Base-by-base conservation (phyloP, 2,797 vertebrate genomes). In the Microhierax caerulescens region DNA sequence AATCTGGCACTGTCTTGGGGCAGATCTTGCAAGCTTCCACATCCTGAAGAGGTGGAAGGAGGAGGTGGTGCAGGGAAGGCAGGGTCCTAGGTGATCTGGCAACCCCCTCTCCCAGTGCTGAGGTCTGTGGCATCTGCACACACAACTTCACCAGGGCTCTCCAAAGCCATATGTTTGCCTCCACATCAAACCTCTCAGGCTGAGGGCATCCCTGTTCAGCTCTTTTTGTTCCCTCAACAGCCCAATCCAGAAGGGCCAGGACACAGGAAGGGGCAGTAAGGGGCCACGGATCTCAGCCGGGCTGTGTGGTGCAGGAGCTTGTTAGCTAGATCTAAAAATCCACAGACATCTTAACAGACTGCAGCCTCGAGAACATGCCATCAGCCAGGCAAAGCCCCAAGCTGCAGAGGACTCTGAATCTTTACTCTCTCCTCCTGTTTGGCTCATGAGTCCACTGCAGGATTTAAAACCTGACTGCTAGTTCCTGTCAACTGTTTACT, bases 401-500 rank as follows among this genome's bases (percentile, higher is more conserved):
- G 22, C 50, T 25, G 43, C 43, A 12, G 68, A 17, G 48, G 1
- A 27, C 30, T 75, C 72, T 8, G 56, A 59, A 14, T 32, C 76
- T 54, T 74, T 32, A 32, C 56, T 69, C 73, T 63, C 48, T 50
- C 54, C 39, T 84, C 61, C 88, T 86, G 65, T 83, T 41, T 17
- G 45, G 50, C 69, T 36, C 59, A 7, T 21, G 65, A n/a, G 5
- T 39, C 57, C 65, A 50, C 76, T 47, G 61, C 7, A 0, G 50
- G 90, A 75, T 60, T 48, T 54, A 57, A 67, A n/a, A 34, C 19
- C 53, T 2, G 0, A 22, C 85, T 37, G 34, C 36, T 43, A 10
- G 43, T 60, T 81, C 90, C 82, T 68, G 41, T 59, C 23, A 41
- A 43, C 53, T 79, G 77, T 67, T 97, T 96, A 93, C 85, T 91